Evolutionary conservation across 2,797 vertebrate species (phyloP), one percentile per base, ranked within the genome.

Genomic region (Agapornis canus): DNA sequence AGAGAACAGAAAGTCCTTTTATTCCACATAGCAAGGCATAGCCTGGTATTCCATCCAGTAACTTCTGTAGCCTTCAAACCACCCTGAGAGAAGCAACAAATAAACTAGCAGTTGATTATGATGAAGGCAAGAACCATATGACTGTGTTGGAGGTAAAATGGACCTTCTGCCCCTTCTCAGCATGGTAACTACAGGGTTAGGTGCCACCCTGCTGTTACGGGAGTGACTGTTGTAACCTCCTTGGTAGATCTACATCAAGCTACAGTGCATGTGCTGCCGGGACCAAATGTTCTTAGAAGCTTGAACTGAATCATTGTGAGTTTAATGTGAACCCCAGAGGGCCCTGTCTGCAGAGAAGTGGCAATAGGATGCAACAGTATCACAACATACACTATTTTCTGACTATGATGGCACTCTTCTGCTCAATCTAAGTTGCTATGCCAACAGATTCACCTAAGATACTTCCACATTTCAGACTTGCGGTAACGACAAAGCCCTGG

Each of bases 161-260:
- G 48, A 59, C 71, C 48, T 90, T 70, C 72, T 66, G 69, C 60
- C 51, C 18, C 8, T 59, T 80, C 40, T 89, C 60, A 66, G 56
- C 51, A 56, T 1, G 19, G 22, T 11, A 42, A 68, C 20, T 22
- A 10, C 76, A 66, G 70, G 32, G 47, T 26, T 49, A 37, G 43
- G 47, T 70, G n/a, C 63, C 72, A 65, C 37, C 57, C 82, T 86
- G 29, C 43, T 85, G 25, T 47, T 32, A 57, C 0, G 1, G 47
- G 51, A 77, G 26, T 9, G 56, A 70, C 51, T 40, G 47, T 11
- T n/a, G 22, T n/a, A 78, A 18, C 1, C 0, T 6, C 2, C 0
- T 11, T 5, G 5, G 29, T 13, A 79, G 61, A 80, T 2, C 76
- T 26, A 26, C 8, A 4, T 57, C 52, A 84, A 79, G 21, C 25